Evolutionary conservation across 2,113 vertebrate genomes (phyloP).

Genomic region (Oreochromis aureus): DNA sequence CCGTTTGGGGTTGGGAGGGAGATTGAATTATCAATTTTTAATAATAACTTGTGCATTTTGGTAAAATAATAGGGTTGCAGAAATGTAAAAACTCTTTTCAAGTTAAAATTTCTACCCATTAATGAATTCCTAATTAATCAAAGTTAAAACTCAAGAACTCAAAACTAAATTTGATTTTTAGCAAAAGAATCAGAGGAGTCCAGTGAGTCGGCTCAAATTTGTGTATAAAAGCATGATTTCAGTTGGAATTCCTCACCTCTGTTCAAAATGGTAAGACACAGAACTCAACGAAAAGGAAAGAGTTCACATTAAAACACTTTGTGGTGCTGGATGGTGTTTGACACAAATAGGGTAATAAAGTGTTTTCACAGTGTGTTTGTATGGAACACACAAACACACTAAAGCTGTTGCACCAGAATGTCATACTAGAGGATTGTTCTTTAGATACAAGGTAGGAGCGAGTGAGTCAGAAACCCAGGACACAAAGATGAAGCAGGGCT

Average conservation of each 20-base stretch:
- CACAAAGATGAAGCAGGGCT: not conserved
- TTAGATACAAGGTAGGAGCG: not conserved
- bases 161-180: fast-evolving
- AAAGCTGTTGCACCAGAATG: not conserved
- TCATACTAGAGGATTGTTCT: not conserved
- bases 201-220: not conserved
- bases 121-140: not conserved
- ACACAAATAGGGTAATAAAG: not conserved
- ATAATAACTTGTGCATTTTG: no score
- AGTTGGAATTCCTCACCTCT: not conserved
- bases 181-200: not conserved
- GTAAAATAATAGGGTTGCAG: no score
- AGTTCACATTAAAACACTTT: not conserved
- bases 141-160: not conserved
- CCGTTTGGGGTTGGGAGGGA: no score
- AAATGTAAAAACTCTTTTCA: not conserved
- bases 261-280: not conserved
- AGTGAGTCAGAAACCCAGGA: not conserved
- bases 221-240: not conserved
- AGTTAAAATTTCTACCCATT: not conserved
- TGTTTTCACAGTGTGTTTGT: no score
- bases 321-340: not conserved
- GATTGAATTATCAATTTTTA: no score
- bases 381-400: not conserved
- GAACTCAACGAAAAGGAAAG: not conserved